Percentiles rank a stretch among this genome's conserved stretches.
Evolutionary conservation across 2,113 vertebrate species (phyloP).

Genomic region (Heterotis niloticus): DNA sequence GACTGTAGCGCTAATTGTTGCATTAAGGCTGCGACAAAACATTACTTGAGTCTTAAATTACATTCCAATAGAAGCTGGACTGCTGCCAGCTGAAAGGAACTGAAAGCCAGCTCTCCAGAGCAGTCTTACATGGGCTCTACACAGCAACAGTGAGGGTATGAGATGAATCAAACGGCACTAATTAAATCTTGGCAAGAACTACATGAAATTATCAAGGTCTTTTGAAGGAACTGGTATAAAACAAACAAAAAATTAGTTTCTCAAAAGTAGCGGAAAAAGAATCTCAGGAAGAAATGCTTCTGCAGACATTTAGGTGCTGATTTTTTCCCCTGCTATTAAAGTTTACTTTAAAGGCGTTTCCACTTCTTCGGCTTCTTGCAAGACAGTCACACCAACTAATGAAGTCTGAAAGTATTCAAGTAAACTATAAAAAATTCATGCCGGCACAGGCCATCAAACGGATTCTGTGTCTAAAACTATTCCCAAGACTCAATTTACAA

Average conservation of each 20-base stretch:
- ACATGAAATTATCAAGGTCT: background rate
- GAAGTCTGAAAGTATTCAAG: background rate
- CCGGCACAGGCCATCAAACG: background rate
- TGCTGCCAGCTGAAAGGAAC: conserved; percentile 32
- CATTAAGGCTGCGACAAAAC: conserved; percentile 57
- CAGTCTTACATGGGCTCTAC: background rate
- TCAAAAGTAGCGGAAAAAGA: background rate
- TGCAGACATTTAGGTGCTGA: background rate
- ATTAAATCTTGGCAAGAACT: conserved; percentile 6
- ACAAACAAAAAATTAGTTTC: background rate
- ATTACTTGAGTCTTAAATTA: conserved; percentile 58
- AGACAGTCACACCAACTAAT: conserved; percentile 26
- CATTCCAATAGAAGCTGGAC: conserved; percentile 49
- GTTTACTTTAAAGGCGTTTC: conserved; percentile 35
- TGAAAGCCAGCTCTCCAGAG: conserved; percentile 16
- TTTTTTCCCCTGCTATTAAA: conserved; percentile 11
- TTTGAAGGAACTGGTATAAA: background rate
- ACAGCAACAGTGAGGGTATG: background rate
- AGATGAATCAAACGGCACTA: background rate
- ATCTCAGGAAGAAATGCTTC: background rate
- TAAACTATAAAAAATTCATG: background rate
- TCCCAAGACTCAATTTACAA: conserved; percentile 12
- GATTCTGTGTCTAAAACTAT: conserved; percentile 2
- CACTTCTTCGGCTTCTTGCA: conserved; percentile 23
- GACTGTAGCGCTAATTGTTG: conserved; percentile 53